Evolutionary conservation across 2,888 invertebrate species (phyloP), one percentile per base, ranked within the genome.

Genomic region (Ryuthela nishihirai): DNA sequence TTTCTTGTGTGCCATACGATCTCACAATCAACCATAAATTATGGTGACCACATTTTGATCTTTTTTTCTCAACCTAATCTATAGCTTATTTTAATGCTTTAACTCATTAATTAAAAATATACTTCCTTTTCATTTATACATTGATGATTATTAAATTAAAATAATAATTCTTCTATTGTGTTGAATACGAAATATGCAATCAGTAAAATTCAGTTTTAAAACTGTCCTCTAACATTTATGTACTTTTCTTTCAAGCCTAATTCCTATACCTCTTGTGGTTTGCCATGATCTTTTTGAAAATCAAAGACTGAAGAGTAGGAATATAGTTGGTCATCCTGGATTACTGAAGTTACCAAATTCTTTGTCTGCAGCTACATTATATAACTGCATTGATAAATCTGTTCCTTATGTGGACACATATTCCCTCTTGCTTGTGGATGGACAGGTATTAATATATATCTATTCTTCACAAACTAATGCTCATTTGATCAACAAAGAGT

Each of bases 381-480:
- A 79, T 68, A 73, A 75, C 12, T 72, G 74, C 46, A 72, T 82
- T 1, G 75, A 74, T 42, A 72, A 71, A 38, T 71, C 80, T 20
- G 75, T 78, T 39, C 78, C 80, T 1, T 74, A 76, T 55, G 73
- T 75, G 35, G 72, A 73, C 26, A 70, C 70, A 35, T 81, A 79
- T 67, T 75, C 77, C 34, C 68, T 82, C 20, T 74, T 79, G 52
- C 74, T 80, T 55, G 81, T 81, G 6, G 80, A 80, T 70, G 81
- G 80, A 46, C 73, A 75, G 73, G 76, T 81, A 63, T 12, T 25
- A 25, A 26, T 15, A 10, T 29, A 9, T 10, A 10, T 29, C n/a
- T 29, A 29, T 12, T 29, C 29, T 29, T 29, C 9, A 10, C n/a
- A 29, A 29, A 29, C n/a, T 2, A 10, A 12, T 29, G 9, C 9